A percentile compares a stretch with the other conserved stretches of the same genome.
Conservation (phyloP, 2,888 invertebrate genomes). For the Drosophila hawaiiensis region DNA sequence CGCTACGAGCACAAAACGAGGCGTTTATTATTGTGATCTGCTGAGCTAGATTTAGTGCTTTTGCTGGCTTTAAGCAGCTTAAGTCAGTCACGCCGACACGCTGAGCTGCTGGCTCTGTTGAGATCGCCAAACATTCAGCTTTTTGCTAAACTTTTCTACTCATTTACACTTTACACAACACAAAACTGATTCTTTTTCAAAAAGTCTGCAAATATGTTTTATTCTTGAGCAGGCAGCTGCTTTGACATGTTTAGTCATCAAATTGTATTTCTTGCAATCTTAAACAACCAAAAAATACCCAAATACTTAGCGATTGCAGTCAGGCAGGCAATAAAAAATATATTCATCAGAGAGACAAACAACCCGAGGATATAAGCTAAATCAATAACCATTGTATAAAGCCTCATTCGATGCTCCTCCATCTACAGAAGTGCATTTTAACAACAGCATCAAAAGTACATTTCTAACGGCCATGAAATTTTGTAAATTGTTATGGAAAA, state of each 20-base stretch:
- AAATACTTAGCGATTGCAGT: constrained; percentile 19
- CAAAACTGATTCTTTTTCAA: background rate
- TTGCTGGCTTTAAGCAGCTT: constrained; percentile 35
- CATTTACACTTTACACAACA: constrained; percentile 9
- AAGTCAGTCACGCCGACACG: constrained; percentile 3
- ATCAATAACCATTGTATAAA: constrained; percentile 54
- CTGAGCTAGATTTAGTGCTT: constrained; percentile 9
- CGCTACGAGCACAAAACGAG: constrained; percentile 10
- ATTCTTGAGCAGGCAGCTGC: constrained; percentile 37
- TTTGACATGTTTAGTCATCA: constrained; percentile 33
- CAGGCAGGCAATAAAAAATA: background rate
- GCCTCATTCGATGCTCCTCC: constrained; percentile 33
- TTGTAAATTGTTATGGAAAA: constrained; percentile 43
- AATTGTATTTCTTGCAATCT: constrained; percentile 8
- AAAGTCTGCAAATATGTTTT: background rate
- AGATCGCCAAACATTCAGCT: background rate
- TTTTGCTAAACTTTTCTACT: constrained; percentile 13
- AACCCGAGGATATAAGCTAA: constrained; percentile 48
- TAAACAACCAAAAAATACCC: constrained; percentile 4
- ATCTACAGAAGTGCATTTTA: constrained; percentile 57
- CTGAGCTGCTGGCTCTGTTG: background rate
- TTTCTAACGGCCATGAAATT: constrained; percentile 69
- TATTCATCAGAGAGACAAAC: constrained; percentile 64
- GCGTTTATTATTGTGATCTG: background rate
- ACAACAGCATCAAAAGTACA: constrained; percentile 26